phyloP scores from a whole-genome alignment of 2,797 vertebrate genomes.

The Acanthopagrus latus region DNA sequence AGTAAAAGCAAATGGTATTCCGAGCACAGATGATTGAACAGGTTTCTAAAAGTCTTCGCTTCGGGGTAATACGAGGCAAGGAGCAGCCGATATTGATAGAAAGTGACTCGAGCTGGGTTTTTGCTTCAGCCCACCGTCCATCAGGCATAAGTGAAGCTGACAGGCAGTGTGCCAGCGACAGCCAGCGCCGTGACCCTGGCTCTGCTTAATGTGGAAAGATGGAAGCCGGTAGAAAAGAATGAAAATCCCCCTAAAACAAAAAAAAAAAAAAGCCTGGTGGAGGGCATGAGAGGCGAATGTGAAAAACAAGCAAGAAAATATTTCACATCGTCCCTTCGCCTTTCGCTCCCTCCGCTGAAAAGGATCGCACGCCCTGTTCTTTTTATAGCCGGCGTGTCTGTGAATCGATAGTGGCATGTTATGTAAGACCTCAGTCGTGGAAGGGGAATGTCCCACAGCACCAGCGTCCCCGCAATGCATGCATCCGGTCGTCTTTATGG shows the following conservation, averaged over 20 bases:
- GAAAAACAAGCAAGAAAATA: slow-evolving; percentile 23
- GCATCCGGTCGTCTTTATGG: slow-evolving; percentile 1
- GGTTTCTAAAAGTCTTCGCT: slow-evolving; percentile 32
- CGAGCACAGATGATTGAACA: slow-evolving; percentile 20
- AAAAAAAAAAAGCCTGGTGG: not conserved
- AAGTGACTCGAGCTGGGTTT: slow-evolving; percentile 63
- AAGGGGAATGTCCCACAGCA: slow-evolving; percentile 36
- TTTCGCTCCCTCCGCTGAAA: slow-evolving; percentile 1
- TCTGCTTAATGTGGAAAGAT: slow-evolving; percentile 23
- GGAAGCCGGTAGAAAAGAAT: slow-evolving; percentile 18
- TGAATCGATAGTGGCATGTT: slow-evolving; percentile 52
- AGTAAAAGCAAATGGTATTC: slow-evolving; percentile 1
- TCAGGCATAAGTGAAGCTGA: slow-evolving; percentile 64
- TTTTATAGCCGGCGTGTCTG: slow-evolving; percentile 44
- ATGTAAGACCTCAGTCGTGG: slow-evolving; percentile 37
- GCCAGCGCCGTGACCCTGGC: slow-evolving; percentile 37
- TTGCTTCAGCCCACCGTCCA: slow-evolving; percentile 33
- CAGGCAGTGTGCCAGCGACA: slow-evolving; percentile 55
- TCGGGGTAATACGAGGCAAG: slow-evolving; percentile 40
- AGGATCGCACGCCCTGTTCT: slow-evolving; percentile 10
- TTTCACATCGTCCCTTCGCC: slow-evolving; percentile 21
- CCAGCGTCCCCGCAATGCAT: slow-evolving; percentile 10
- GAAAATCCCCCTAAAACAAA: slow-evolving; percentile 13
- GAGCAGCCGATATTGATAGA: slow-evolving; percentile 47
- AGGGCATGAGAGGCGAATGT: slow-evolving; percentile 14